phyloP scores from a whole-genome alignment of 1,140 invertebrate species.

The Apocrypta bakeri region DNA sequence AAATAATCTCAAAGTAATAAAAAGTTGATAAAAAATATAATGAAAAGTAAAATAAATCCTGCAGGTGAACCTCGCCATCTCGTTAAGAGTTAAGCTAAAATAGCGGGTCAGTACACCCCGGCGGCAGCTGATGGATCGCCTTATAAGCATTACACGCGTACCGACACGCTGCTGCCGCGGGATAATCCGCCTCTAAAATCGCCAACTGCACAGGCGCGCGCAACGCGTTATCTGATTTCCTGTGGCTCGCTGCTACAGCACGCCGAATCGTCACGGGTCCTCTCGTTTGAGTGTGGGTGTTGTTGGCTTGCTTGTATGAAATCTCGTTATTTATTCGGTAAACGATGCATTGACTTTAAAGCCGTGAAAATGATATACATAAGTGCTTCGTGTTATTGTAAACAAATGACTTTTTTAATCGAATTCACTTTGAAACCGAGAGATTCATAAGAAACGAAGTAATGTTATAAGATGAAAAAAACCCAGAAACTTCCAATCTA shows the following conservation, averaged over 20 bases:
- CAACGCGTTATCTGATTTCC: constrained; percentile 6
- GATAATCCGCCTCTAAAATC: constrained; percentile 16
- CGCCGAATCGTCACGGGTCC: not conserved
- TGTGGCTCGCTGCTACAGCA: not conserved
- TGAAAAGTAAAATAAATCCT: constrained; percentile 7
- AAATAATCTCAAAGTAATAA: not conserved
- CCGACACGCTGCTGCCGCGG: constrained; percentile 2
- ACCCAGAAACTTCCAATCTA: not conserved
- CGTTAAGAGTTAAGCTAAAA: constrained; percentile 9
- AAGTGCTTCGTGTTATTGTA: not conserved
- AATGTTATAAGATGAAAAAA: not conserved
- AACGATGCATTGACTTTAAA: not conserved
- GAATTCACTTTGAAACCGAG: not conserved
- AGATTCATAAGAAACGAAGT: not conserved
- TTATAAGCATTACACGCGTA: constrained; percentile 50
- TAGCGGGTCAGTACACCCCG: not conserved
- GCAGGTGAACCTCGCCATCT: constrained; percentile 14
- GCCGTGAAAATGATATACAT: not conserved
- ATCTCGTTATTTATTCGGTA: not conserved
- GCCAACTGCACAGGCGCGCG: not conserved
- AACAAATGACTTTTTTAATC: not conserved
- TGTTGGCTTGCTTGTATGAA: not conserved
- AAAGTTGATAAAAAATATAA: not conserved
- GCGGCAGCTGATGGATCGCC: constrained; percentile 48
- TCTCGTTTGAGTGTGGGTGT: not conserved